phyloP scores from a whole-genome alignment of 2,797 vertebrate genomes.

The Spea hammondii region DNA sequence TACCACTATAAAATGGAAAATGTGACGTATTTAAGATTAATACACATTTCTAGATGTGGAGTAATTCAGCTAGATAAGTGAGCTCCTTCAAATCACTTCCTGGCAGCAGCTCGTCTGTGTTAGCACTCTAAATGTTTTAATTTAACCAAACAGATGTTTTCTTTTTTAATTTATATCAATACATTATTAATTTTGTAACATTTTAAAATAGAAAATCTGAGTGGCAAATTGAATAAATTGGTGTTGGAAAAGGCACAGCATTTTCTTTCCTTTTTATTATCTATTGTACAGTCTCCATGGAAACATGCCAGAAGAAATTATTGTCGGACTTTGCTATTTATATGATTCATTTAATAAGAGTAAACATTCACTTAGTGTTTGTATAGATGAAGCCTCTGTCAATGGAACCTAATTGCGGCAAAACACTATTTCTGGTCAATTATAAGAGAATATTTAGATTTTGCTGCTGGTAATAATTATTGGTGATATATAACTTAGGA shows the following conservation, averaged over 20 bases:
- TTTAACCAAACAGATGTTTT: slow-evolving; percentile 16
- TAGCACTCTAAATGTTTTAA: neutral
- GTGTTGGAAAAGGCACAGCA: slow-evolving; percentile 56
- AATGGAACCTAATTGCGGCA: slow-evolving; percentile 31
- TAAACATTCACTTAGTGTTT: slow-evolving; percentile 44
- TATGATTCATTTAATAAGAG: slow-evolving; percentile 52
- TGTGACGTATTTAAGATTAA: no score
- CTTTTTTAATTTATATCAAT: neutral
- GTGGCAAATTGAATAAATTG: slow-evolving; percentile 43
- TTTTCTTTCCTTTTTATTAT: slow-evolving; percentile 57
- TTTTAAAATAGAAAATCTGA: slow-evolving; percentile 54
- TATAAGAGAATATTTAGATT: slow-evolving; percentile 25
- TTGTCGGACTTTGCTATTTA: slow-evolving; percentile 50
- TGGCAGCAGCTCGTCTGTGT: neutral
- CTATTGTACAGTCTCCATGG: slow-evolving; percentile 56
- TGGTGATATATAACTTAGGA: slow-evolving; percentile 29
- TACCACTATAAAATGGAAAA: no score
- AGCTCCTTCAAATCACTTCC: neutral
- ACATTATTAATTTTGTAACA: neutral
- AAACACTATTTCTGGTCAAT: slow-evolving; percentile 11
- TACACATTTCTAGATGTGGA: neutral
- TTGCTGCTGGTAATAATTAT: slow-evolving; percentile 31
- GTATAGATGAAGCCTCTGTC: neutral
- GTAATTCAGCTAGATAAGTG: neutral
- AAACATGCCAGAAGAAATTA: slow-evolving; percentile 49